Percentiles rank a stretch among this genome's conserved stretches.
phyloP scores from a whole-genome alignment of 2,113 vertebrate species.

The Scomber colias region DNA sequence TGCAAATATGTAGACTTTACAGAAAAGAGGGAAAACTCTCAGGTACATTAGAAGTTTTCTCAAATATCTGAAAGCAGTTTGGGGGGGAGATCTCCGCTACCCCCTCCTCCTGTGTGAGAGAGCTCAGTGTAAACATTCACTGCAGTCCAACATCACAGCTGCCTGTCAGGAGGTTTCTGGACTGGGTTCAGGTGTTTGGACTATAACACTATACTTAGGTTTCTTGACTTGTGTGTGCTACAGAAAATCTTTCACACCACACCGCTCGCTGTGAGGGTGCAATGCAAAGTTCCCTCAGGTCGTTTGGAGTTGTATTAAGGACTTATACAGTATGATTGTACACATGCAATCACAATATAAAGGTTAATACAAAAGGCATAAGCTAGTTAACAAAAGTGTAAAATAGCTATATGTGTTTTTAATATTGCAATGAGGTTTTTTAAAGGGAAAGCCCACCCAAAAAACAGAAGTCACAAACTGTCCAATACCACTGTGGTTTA shows the following conservation, averaged over 20 bases:
- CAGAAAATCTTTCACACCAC: neutral
- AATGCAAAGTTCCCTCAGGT: neutral
- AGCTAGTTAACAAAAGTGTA: no score
- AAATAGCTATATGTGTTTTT: no score
- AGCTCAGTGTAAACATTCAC: slow-evolving; percentile 27
- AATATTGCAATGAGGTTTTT: no score
- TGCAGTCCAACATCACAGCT: slow-evolving; percentile 41
- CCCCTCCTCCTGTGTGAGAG: slow-evolving; percentile 2
- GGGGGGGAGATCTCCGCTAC: neutral
- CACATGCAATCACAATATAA: no score
- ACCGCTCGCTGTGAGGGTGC: neutral
- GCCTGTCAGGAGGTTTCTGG: slow-evolving; percentile 51
- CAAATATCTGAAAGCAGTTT: slow-evolving; percentile 37
- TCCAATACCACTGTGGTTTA: no score
- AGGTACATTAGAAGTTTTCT: slow-evolving; percentile 56
- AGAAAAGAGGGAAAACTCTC: slow-evolving; percentile 61
- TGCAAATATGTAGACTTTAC: slow-evolving; percentile 35
- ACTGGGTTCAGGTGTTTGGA: slow-evolving; percentile 10
- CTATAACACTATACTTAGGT: neutral
- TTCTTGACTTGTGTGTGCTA: neutral
- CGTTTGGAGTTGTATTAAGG: neutral
- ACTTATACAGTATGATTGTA: neutral
- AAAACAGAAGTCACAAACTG: no score
- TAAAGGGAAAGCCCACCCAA: no score
- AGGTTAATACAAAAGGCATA: no score